These are phyloP conservation scores for Whitmania pigra DNA, from an alignment of 1,140 invertebrate species.

Conservation along the genomic window DNA sequence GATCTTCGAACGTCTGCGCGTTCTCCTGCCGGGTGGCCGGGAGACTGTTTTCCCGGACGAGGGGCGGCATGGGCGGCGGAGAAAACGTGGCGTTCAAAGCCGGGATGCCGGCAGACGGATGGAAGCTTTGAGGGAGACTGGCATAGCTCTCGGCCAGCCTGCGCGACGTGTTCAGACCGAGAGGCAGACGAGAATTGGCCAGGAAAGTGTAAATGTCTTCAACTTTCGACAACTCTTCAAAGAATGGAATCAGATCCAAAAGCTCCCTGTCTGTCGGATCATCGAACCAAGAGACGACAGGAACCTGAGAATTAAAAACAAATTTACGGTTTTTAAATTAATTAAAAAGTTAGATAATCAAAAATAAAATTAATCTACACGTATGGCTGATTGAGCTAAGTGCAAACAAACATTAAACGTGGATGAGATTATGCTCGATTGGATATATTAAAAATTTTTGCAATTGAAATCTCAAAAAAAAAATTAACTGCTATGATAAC, in stretches of 20 bases:
- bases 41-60: too few species aligned
- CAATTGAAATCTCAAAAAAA: too few species aligned
- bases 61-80: neutral
- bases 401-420: too few species aligned
- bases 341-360: too few species aligned
- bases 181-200: constrained; percentile 28
- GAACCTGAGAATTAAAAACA: constrained; percentile 53
- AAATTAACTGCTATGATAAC: neutral
- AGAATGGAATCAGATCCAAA: constrained; percentile 80
- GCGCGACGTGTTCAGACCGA: neutral
- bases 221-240: constrained; percentile 61
- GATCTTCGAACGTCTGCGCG: too few species aligned
- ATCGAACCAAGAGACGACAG: constrained; percentile 92
- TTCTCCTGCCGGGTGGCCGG: too few species aligned
- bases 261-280: constrained; percentile 80
- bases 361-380: too few species aligned
- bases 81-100: neutral
- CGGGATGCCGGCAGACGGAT: neutral
- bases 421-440: too few species aligned
- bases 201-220: constrained; percentile 39
- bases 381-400: too few species aligned
- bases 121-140: neutral
- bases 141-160: neutral
- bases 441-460: too few species aligned
- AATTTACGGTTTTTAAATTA: neutral